These are phyloP conservation scores for Calliscelio sp. DNA, from an alignment of 2,888 invertebrate species.

Conservation along the genomic window DNA sequence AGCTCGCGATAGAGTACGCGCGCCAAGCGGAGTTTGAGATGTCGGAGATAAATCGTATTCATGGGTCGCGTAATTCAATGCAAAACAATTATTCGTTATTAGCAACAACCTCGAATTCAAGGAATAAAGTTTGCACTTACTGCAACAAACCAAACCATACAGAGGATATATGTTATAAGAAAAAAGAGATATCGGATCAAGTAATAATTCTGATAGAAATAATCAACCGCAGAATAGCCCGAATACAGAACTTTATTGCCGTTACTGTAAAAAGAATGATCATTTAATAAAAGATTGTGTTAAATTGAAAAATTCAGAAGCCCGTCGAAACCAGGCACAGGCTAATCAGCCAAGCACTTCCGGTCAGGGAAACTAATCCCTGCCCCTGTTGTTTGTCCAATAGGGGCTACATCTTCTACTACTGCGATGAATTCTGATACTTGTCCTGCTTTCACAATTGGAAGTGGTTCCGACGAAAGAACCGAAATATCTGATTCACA, in stretches of 20 bases:
- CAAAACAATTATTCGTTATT: no score
- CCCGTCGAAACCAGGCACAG: not conserved
- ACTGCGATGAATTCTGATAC: not conserved
- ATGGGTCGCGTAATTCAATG: not conserved
- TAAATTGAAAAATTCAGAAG: not conserved
- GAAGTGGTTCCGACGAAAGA: not conserved
- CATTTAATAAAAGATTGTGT: conserved; percentile 24
- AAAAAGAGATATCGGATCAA: no score
- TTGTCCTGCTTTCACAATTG: no score
- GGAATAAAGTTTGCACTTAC: not conserved
- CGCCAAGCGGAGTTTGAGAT: not conserved
- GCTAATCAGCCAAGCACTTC: not conserved
- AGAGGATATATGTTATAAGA: not conserved
- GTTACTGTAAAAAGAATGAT: not conserved
- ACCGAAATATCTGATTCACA: not conserved
- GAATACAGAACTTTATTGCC: not conserved
- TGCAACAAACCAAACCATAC: not conserved
- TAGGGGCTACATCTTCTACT: conserved; percentile 5
- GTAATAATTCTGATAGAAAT: no score
- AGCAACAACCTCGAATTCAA: no score
- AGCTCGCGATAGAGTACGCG: not conserved
- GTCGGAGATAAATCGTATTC: not conserved
- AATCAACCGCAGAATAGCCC: no score
- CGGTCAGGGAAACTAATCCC: conserved; percentile 38
- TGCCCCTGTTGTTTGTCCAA: conserved; percentile 17